Evolutionary conservation across 2,888 invertebrate species (phyloP), one percentile per base, ranked within the genome.

Genomic region (Unio pictorum): DNA sequence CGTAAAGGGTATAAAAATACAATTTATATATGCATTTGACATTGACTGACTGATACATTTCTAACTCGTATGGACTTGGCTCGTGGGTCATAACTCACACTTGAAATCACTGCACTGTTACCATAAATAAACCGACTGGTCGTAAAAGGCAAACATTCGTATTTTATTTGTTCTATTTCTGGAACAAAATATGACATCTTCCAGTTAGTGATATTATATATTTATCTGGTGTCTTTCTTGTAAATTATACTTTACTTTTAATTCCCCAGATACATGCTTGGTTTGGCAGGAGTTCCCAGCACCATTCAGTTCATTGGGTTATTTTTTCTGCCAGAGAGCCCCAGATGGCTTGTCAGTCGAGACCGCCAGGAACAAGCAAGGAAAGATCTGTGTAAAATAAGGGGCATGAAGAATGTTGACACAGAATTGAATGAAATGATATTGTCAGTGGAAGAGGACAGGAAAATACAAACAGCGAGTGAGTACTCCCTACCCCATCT

Each of bases 221-320:
- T n/a, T n/a, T n/a, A n/a, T n/a, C n/a, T n/a, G n/a, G n/a, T n/a
- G n/a, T n/a, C n/a, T 45, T 45, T 63, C n/a, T 64, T 17, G 57
- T 18, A 59, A 58, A 56, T 7, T 64, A 8, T 56, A 15, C 20
- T 23, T 62, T 61, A 28, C 11, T 45, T 45, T 45, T 15, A 45
- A n/a, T 55, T 59, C 63, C 81, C 58, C 75, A 90, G 92, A 83
- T 91, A 91, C 75, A 92, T 92, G 92, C 84, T 92, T 64, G 92
- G 91, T 1, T 79, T 92, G 23, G 92, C 91, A 3, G 92, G 89
- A 3, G 82, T 92, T 3, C 92, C 92, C 0, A 89, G 91, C 0
- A 66, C 90, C 6, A 84, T 92, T 34, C 92, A 92, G 83, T 91
- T 92, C 66, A 72, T 92, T 30, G 92, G 92, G 0, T 92, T 92